Base-by-base conservation (phyloP, 2,888 invertebrate species). In the Chironomus riparius region DNA sequence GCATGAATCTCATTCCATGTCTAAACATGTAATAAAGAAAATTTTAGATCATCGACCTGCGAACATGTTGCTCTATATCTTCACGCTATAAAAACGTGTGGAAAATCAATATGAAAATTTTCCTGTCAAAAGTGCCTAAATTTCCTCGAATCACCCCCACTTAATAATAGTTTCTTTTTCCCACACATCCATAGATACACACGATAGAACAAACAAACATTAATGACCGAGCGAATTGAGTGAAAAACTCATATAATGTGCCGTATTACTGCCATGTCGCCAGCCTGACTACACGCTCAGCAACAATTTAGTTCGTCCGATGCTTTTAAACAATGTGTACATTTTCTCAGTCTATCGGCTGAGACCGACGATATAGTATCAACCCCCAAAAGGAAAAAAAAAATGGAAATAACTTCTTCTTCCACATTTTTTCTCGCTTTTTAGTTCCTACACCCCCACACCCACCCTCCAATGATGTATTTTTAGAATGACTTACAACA, bases 231-330 rank as follows among this genome's bases (percentile, higher is more conserved):
- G 56, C 18, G n/a, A 38, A 56, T 18, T 5, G 56, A 5, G 15
- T 15, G 15, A 50, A 50, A n/a, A 50, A 50, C 56, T 18, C 15
- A 15, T 56, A 56, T 18, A 56, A 15, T 56, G 15, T 50, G 15
- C 18, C 7, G 56, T 56, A 18, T 38, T 38, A 38, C 38, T 38
- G 38, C 38, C 38, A 38, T 71, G 71, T 71, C 71, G 71, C 71
- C 71, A 24, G 24, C n/a, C 13, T 50, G 71, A 71, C 71, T 71
- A 24, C 71, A 71, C 71, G 71, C 12, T 22, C 48, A 18, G 56
- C 56, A 15, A 56, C 18, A 18, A 56, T 15, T 15, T 15, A 15
- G 56, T 15, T n/a, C 56, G 56, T 15, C 3, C 56, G 18, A 56
- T 56, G 18, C 65, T 24, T 56, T 50, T 65, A 15, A 38, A 2